phyloP scores from a whole-genome alignment of 1,140 invertebrate species.

The Papilio machaon region DNA sequence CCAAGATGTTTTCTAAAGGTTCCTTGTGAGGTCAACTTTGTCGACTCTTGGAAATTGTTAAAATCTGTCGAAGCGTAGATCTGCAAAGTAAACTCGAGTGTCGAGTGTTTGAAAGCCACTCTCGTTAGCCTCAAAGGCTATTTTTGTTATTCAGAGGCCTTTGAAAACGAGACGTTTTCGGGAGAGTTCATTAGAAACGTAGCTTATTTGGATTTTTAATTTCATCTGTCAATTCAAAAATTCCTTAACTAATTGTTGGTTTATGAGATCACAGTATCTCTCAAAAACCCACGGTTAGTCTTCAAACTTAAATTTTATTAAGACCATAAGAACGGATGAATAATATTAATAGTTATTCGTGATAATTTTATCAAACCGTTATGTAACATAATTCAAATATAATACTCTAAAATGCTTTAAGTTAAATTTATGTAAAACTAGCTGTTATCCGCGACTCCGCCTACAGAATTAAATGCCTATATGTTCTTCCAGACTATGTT shows the following conservation, averaged over 20 bases:
- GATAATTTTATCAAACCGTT: too few relatives aligned
- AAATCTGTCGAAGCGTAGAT: constrained; percentile 18
- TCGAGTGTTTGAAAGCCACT: constrained; percentile 16
- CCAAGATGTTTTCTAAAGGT: background rate
- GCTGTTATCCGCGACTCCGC: too few relatives aligned
- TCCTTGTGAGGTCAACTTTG: background rate
- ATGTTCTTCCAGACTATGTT: too few relatives aligned
- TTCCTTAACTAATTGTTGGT: too few relatives aligned
- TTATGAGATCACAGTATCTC: too few relatives aligned
- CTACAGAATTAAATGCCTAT: too few relatives aligned
- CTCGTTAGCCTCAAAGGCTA: constrained; percentile 26
- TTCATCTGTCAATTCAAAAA: background rate
- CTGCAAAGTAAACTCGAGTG: constrained; percentile 6
- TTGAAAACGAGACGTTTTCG: background rate
- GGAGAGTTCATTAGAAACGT: background rate
- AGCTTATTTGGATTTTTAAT: background rate
- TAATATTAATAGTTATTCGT: too few relatives aligned
- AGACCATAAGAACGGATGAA: too few relatives aligned
- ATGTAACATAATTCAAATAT: too few relatives aligned
- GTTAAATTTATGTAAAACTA: background rate
- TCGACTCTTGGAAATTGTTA: constrained; percentile 21
- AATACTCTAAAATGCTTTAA: background rate
- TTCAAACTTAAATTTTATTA: too few relatives aligned
- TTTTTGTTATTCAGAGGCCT: constrained; percentile 19
- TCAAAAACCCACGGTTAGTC: too few relatives aligned